These are phyloP conservation scores for Leptura quadrifasciata DNA, from an alignment of 2,888 invertebrate species.

Conservation along the genomic window DNA sequence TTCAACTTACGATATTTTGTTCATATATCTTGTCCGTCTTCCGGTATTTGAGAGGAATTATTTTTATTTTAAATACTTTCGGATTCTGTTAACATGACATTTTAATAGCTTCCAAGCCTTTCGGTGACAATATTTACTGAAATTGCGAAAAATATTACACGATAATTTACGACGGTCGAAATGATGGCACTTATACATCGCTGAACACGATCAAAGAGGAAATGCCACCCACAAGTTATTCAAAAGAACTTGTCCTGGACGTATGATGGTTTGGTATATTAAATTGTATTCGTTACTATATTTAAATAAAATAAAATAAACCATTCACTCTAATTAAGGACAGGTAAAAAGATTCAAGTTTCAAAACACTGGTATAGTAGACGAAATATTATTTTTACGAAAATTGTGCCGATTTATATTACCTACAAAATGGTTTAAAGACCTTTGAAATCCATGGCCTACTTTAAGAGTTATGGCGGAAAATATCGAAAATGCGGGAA, in stretches of 20 bases:
- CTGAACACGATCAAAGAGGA: slow-evolving; percentile 22
- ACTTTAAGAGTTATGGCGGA: too few species aligned
- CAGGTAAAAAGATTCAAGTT: too few species aligned
- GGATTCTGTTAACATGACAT: slow-evolving; percentile 22
- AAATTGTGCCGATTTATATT: too few species aligned
- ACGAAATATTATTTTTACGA: too few species aligned
- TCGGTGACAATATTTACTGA: slow-evolving; percentile 11
- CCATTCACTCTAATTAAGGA: too few species aligned
- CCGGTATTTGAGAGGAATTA: not conserved
- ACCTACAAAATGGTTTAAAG: too few species aligned
- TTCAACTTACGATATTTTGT: slow-evolving; percentile 4
- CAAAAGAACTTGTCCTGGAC: not conserved
- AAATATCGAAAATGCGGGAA: too few species aligned
- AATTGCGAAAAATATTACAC: slow-evolving; percentile 5
- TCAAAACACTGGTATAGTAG: too few species aligned
- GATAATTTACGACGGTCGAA: slow-evolving; percentile 8
- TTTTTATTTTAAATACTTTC: slow-evolving; percentile 15
- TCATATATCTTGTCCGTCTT: not conserved
- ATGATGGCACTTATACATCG: slow-evolving; percentile 12
- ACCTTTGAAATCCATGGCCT: too few species aligned
- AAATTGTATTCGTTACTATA: too few species aligned
- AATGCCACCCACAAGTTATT: slow-evolving; percentile 12
- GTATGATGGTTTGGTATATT: too few species aligned
- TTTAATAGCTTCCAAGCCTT: slow-evolving; percentile 12
- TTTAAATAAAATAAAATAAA: too few species aligned